Base-by-base conservation (phyloP, 2,888 invertebrate species). In the Phrixothrix hirtus region DNA sequence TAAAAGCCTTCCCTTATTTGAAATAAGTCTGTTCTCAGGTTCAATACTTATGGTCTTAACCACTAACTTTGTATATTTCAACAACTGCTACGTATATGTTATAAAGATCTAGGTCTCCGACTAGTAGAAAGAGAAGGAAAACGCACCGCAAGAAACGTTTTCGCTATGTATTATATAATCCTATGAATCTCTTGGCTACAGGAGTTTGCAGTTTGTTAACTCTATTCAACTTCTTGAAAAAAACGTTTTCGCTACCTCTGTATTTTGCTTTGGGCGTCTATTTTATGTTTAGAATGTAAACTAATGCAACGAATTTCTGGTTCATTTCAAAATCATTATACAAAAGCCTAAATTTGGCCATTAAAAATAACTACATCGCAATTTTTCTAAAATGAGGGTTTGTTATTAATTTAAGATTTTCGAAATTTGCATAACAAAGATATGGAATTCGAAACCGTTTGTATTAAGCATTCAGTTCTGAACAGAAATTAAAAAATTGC, bases 131-230 rank as follows among this genome's bases (percentile, higher is more conserved):
- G 29, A 29, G n/a, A 29, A 41, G 41, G 15, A 17, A 17, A 17
- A 27, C 15, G 12, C n/a, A 12, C 9, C 16, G 15, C 21, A 16
- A 14, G 27, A 30, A n/a, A 38, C 26, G 15, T 25, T 38, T 43
- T 31, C 47, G 38, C 31, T 39, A 27, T 39, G 34, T 32, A 38
- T 26, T 25, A 26, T n/a, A 31, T 34, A 32, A 47, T 26, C 38
- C 34, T 11, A 14, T 34, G 47, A 38, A 38, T 47, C 47, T 47
- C 39, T 47, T 47, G 39, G 47, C 31, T 47, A 31, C 39, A 39
- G 32, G 47, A 47, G 38, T 47, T 47, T 47, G 32, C 14, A 47
- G 47, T 47, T 46, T 39, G 39, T 30, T 47, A 47, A 39, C 47
- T 37, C 44, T 16, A 27, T 13, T 30, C 11, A 17, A 36, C 17